Evolutionary conservation across 2,113 vertebrate species (phyloP), one percentile per base, ranked within the genome.

Genomic region (Plotosus lineatus): DNA sequence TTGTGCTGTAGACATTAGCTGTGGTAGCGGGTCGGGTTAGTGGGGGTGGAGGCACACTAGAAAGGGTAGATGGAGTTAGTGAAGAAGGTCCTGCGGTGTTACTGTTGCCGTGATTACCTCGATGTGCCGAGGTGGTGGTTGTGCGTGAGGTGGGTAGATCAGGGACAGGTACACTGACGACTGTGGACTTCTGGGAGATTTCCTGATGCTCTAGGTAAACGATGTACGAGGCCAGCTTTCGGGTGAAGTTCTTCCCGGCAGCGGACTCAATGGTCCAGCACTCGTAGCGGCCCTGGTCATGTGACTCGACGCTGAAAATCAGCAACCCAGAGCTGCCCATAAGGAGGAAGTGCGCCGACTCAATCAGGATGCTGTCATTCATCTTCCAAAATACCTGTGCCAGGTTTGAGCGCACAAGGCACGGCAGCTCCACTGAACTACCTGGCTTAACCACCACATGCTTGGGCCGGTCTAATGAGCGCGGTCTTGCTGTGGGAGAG

Each of bases 341-440:
- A 58, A 97, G 90, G 77, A 94, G 92, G 82, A 98, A 97, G 85
- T 94, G 95, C 7, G 95, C 94, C 58, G 94, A 92, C 84, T 95
- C 93, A 0, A 91, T 94, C 81, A 98, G 88, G 9, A 87, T 77
- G 0, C 92, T 89, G 0, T 94, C 89, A 83, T 93, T 96, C 85
- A 92, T 93, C 81, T 91, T 96, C 98, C 98, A 99, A 73, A 94
- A 87, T 86, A 96, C 92, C 83, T 92, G 95, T 11, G 96, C 98
- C 77, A 95, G 89, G 91, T 95, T 97, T 87, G 97, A 99, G 82
- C 89, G 94, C 26, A 93, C 93, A 83, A 88, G 89, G 90, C 98
- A 99, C 3, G 91, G 94, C 88, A 99, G 93, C 87, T 98, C 96
- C 1, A 93, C 95, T 9, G 95, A 96, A 89, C 94, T 94, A 31